These are phyloP conservation scores for Peromyscus attwateri DNA, from an alignment of 2,797 vertebrate species.

Conservation along the genomic window DNA sequence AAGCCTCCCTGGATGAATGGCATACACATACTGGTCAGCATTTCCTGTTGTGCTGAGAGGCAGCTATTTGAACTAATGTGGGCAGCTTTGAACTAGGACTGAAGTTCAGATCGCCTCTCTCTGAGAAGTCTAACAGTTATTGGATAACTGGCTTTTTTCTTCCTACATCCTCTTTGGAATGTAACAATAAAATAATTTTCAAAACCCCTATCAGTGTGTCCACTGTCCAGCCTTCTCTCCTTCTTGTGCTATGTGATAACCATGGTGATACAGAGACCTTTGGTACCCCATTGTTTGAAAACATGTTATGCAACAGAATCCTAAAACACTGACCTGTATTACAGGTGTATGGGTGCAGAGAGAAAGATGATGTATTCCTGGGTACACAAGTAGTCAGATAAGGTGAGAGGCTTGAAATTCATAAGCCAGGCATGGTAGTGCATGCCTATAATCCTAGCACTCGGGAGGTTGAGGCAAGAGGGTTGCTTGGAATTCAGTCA, in stretches of 20 bases:
- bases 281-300: constrained; percentile 41
- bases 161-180: constrained; percentile 86
- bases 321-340: constrained; percentile 1
- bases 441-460: not conserved
- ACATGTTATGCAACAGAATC: constrained; percentile 32
- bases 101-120: constrained; percentile 76
- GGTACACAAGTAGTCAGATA: constrained; percentile 29
- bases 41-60: constrained; percentile 81
- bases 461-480: not conserved
- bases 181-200: constrained; percentile 89
- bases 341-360: not conserved
- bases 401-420: constrained; percentile 36
- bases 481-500: not conserved
- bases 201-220: constrained; percentile 75
- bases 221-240: constrained; percentile 61
- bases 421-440: not conserved
- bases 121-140: constrained; percentile 82
- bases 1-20: constrained; percentile 79
- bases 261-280: constrained; percentile 40
- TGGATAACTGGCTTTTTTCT: constrained; percentile 83
- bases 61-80: constrained; percentile 69
- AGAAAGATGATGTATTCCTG: not conserved
- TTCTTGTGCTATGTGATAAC: constrained; percentile 21
- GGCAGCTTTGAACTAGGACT: constrained; percentile 76
- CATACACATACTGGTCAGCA: constrained; percentile 80